Percentiles rank a stretch among this genome's conserved stretches.
Conservation (phyloP, 2,797 vertebrate genomes). For the Artibeus lituratus region DNA sequence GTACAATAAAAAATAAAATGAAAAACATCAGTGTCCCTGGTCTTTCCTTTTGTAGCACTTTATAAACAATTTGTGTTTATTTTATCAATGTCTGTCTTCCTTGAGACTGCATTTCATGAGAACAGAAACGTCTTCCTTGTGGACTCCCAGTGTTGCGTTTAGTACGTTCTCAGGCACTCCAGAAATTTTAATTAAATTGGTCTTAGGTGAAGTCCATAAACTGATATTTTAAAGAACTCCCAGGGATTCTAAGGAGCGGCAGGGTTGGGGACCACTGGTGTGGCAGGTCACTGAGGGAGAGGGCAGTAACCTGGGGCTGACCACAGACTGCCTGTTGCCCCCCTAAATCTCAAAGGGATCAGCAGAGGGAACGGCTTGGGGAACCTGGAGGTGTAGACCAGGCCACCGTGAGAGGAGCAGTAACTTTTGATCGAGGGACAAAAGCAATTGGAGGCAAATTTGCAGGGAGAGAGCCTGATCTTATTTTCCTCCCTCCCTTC, state of each 20-base stretch:
- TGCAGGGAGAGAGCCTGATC: background rate
- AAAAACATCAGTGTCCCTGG: background rate
- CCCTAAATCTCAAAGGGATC: background rate
- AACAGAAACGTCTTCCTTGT: background rate
- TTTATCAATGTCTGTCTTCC: background rate
- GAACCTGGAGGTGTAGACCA: background rate
- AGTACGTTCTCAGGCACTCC: background rate
- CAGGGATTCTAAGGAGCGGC: background rate
- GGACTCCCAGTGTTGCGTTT: background rate
- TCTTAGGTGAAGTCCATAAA: background rate
- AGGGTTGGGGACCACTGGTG: background rate
- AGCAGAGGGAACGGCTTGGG: background rate
- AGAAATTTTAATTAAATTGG: background rate
- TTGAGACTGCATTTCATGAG: background rate
- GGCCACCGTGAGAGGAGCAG: background rate
- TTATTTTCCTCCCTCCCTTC: background rate
- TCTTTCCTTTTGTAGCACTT: background rate
- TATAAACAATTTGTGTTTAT: background rate
- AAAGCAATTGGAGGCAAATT: background rate
- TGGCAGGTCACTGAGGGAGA: background rate
- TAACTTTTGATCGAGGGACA: background rate
- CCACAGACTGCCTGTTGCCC: background rate
- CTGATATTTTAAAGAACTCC: background rate
- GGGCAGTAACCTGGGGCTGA: background rate
- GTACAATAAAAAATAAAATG: background rate